Conservation (phyloP, 2,797 vertebrate genomes). For the Paratrypauchen microcephalus region DNA sequence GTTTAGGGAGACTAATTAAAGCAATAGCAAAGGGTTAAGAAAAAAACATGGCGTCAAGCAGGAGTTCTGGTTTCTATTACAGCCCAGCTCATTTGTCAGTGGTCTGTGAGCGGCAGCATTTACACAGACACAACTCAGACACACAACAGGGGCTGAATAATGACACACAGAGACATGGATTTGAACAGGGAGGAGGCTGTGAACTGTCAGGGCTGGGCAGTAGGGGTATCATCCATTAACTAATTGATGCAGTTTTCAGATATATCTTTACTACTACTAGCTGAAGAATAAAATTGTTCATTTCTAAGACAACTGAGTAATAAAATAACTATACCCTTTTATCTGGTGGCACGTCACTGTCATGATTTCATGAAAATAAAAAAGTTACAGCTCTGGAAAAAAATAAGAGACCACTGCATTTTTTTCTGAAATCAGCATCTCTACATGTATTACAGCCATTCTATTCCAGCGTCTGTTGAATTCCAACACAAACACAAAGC, state of each 20-base stretch:
- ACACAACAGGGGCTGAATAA: not conserved
- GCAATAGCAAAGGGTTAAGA: slow-evolving; percentile 15
- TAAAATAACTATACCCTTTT: too few species aligned
- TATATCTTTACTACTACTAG: too few species aligned
- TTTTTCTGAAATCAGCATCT: too few species aligned
- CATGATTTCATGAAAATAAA: too few species aligned
- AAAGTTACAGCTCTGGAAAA: too few species aligned
- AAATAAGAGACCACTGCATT: too few species aligned
- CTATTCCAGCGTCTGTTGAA: too few species aligned
- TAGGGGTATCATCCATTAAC: not conserved
- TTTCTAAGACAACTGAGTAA: too few species aligned
- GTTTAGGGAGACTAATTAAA: not conserved
- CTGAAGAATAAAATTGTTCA: too few species aligned
- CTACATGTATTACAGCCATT: too few species aligned
- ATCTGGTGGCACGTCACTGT: too few species aligned
- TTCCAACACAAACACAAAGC: too few species aligned
- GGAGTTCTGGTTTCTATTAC: slow-evolving; percentile 49
- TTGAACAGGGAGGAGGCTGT: not conserved
- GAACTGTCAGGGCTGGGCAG: not conserved
- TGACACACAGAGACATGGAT: not conserved
- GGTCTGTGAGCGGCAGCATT: slow-evolving; percentile 1
- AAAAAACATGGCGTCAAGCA: slow-evolving; percentile 33
- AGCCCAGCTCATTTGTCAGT: slow-evolving; percentile 25
- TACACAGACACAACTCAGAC: slow-evolving; percentile 11
- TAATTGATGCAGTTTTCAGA: not conserved